Percentiles rank a stretch among this genome's conserved stretches.
Evolutionary conservation across 2,113 vertebrate species (phyloP).

Genomic region (Syngnathoides biaculeatus): DNA sequence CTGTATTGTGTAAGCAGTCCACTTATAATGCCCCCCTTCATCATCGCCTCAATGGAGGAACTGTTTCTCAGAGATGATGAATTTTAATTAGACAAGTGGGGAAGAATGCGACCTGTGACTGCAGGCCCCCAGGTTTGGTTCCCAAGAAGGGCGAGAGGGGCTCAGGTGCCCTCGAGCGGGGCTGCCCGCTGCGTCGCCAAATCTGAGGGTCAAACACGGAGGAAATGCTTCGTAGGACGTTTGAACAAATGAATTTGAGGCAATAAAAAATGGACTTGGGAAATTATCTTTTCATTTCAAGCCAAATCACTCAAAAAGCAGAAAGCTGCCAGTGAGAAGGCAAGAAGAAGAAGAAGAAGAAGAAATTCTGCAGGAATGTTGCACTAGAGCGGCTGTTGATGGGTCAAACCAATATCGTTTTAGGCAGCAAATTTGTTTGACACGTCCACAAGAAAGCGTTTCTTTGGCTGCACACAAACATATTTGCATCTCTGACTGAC

Average conservation of each 20-base stretch:
- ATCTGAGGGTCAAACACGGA: not conserved
- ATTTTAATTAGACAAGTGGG: constrained; percentile 20
- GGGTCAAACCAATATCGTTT: not conserved
- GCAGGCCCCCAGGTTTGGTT: not conserved
- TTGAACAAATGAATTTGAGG: not conserved
- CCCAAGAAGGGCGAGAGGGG: not conserved
- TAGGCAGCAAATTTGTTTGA: constrained; percentile 37
- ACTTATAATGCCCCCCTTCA: constrained; percentile 62
- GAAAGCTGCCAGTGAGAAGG: too few species aligned
- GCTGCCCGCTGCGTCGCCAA: not conserved
- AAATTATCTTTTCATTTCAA: not conserved
- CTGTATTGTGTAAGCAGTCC: constrained; percentile 68
- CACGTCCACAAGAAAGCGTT: constrained; percentile 47
- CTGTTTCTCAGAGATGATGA: constrained; percentile 26
- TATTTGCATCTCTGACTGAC: constrained; percentile 54
- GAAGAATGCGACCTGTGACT: constrained; percentile 11
- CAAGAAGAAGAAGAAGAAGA: too few species aligned
- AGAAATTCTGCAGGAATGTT: not conserved
- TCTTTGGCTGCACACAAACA: constrained; percentile 47
- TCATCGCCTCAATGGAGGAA: constrained; percentile 31
- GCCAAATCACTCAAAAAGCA: not conserved
- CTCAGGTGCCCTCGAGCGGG: not conserved
- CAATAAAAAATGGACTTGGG: not conserved
- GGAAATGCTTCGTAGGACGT: not conserved
- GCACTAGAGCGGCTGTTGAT: too few species aligned